A percentile compares a stretch with the other conserved stretches of the same genome.
Conservation (phyloP, 2,888 invertebrate species). For the Panopea generosa region DNA sequence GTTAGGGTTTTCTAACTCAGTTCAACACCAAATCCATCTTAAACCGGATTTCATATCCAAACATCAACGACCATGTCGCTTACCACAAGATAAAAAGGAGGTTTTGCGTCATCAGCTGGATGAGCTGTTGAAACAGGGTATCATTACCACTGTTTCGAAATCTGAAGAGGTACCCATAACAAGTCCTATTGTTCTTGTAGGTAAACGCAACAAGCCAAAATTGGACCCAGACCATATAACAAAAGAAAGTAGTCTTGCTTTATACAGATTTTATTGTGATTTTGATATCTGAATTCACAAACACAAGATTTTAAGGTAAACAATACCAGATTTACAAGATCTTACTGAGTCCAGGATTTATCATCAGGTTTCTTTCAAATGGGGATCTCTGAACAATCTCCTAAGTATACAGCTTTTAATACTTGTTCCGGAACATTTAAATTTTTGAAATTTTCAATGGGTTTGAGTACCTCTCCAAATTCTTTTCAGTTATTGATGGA, state of each 20-base stretch:
- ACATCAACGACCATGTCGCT: slow-evolving; percentile 40
- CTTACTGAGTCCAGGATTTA: slow-evolving; percentile 1
- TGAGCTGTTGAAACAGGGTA: slow-evolving; percentile 34
- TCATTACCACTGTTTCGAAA: slow-evolving; percentile 38
- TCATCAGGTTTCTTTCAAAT: slow-evolving; percentile 26
- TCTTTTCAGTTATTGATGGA: slow-evolving; percentile 59
- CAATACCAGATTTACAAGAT: slow-evolving; percentile 36
- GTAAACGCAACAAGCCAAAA: slow-evolving; percentile 40
- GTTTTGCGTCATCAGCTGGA: slow-evolving; percentile 44
- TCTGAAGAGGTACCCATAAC: slow-evolving; percentile 40
- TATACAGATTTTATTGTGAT: slow-evolving; percentile 13
- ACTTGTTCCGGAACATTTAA: slow-evolving; percentile 54
- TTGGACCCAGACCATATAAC: slow-evolving; percentile 18
- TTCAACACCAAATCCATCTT: slow-evolving; percentile 34
- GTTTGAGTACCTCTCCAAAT: slow-evolving; percentile 46
- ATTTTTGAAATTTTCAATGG: slow-evolving; percentile 56
- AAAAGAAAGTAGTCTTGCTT: slow-evolving; percentile 45
- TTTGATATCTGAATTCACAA: slow-evolving; percentile 24
- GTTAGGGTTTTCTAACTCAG: slow-evolving; percentile 26
- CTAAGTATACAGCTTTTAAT: slow-evolving; percentile 49
- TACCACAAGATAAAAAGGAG: slow-evolving; percentile 35
- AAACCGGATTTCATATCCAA: slow-evolving; percentile 37
- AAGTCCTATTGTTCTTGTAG: slow-evolving; percentile 39
- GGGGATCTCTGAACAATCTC: slow-evolving; percentile 15
- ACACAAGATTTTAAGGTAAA: slow-evolving; percentile 41